Conservation (phyloP, 1,140 invertebrate genomes). For the Maconellicoccus hirsutus region DNA sequence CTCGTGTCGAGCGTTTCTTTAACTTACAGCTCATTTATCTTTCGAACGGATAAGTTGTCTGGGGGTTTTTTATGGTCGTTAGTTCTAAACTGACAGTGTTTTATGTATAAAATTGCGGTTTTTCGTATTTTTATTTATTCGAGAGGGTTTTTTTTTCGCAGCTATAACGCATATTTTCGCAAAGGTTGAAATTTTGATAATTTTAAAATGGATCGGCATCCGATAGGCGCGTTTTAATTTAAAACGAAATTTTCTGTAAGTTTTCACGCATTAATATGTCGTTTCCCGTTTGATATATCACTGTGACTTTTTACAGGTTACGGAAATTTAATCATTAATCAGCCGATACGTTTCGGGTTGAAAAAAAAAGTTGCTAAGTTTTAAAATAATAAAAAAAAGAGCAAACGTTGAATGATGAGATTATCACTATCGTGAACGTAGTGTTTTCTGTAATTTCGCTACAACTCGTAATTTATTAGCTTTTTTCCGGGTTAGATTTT, state of each 20-base stretch:
- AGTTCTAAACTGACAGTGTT: not conserved
- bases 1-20: conserved; percentile 2
- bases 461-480: conserved; percentile 12
- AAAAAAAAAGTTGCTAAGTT: not conserved
- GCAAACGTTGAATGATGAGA: not conserved
- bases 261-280: not conserved
- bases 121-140: not conserved
- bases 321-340: not conserved
- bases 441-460: conserved; percentile 15
- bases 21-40: conserved; percentile 3
- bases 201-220: not conserved
- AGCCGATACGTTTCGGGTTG: not conserved
- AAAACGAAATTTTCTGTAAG: not conserved
- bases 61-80: not conserved
- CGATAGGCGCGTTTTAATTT: not conserved
- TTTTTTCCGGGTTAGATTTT: conserved; percentile 12
- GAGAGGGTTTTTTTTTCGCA: not conserved
- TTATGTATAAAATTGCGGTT: not conserved
- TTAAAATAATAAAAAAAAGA: not conserved
- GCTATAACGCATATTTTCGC: not conserved
- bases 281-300: not conserved
- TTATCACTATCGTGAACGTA: conserved; percentile 11
- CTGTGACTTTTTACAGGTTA: not conserved
- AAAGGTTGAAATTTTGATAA: not conserved
- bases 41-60: not conserved